phyloP scores from a whole-genome alignment of 2,113 vertebrate species.

The Hyperopisus bebe region DNA sequence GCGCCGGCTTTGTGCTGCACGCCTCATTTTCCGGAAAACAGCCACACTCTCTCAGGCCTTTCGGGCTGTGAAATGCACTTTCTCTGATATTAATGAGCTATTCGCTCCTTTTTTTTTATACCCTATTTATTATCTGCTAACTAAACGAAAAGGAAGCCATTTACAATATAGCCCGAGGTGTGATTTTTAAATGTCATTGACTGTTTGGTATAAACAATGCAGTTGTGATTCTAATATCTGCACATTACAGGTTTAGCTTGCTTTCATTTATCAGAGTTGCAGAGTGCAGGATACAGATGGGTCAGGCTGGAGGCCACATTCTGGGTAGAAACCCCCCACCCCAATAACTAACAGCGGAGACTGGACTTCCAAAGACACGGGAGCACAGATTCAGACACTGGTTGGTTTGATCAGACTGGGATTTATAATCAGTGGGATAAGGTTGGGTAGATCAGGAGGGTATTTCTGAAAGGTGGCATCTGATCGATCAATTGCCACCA shows the following conservation, averaged over 20 bases:
- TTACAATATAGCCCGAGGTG: slow-evolving; percentile 10
- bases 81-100: slow-evolving; percentile 25
- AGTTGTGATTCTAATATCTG: slow-evolving; percentile 1
- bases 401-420: neutral
- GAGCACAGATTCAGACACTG: neutral
- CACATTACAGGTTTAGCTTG: neutral
- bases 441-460: neutral
- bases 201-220: slow-evolving; percentile 11
- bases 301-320: neutral
- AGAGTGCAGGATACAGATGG: neutral
- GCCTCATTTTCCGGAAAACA: neutral
- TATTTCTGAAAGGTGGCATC: neutral
- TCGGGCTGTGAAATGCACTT: slow-evolving; percentile 2
- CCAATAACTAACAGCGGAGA: neutral
- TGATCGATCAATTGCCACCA: neutral
- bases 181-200: slow-evolving; percentile 20
- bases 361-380: neutral
- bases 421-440: neutral
- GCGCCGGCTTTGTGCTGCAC: neutral
- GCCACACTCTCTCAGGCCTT: neutral
- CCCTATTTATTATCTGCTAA: slow-evolving; percentile 9
- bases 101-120: slow-evolving; percentile 11
- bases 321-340: neutral
- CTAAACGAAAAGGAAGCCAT: slow-evolving; percentile 1
- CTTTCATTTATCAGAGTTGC: neutral